Base-by-base conservation (phyloP, 1,140 invertebrate species). In the Stegodyphus mimosarum region DNA sequence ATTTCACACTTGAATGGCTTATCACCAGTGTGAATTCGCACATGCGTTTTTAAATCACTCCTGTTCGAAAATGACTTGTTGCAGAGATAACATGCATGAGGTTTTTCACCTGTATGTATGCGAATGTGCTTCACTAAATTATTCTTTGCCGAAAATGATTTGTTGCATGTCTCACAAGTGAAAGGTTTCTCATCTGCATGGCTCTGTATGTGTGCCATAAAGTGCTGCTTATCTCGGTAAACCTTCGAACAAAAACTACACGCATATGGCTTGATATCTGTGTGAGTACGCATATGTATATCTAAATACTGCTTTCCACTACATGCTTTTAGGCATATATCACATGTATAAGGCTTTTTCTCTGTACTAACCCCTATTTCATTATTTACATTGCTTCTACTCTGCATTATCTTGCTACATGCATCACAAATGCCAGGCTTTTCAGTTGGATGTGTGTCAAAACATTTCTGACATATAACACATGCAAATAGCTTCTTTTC, bases 101-200 rank as follows among this genome's bases (percentile, higher is more conserved):
- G 90, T 72, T 90, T 90, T 66, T 90, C 90, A 50, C 90, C 90
- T 50, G 89, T 90, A 87, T 91, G 90, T 70, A 70, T 11, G 6
- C 17, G 6, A 18, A 7, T 6, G 11, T 70, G 67, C 1, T 18
- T 33, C 48, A 13, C 48, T 48, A 10, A 13, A 48, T 70, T 81
- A 88, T 18, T 7, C 3, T 89, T 89, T 5, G 89, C 90, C 5
- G 89, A 89, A 87, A 90, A 90, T 2, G 89, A 89, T 75, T 90
- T 90, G 15, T 88, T 87, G 83, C 90, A 90, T 87, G 89, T 81
- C 7, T 86, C 88, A 86, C 90, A 90, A 75, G 89, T 90, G 87
- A 90, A 90, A 15, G 90, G 90, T 74, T 90, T 90, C 69, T 90
- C 90, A 48, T 89, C 90, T 52, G 89, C 90, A 87, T 91, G 90